These are phyloP conservation scores for Miichthys miiuy DNA, from an alignment of 2,797 vertebrate genomes.

Conservation along the genomic window DNA sequence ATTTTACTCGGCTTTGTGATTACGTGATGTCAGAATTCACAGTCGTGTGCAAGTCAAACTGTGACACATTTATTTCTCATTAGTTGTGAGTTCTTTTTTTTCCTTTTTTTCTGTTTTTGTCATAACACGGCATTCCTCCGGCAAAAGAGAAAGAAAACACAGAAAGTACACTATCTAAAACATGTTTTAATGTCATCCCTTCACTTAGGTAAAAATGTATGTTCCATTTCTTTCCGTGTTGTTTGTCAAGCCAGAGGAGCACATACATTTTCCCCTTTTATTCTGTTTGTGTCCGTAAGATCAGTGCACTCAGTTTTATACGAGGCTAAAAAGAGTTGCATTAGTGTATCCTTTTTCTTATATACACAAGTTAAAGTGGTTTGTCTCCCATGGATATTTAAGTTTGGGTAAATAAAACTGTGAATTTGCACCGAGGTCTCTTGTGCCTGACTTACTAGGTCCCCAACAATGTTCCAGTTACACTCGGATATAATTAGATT, in stretches of 20 bases:
- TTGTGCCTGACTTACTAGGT: constrained; percentile 31
- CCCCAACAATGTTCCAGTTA: constrained; percentile 33
- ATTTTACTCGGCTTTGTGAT: constrained; percentile 7
- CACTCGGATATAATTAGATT: constrained; percentile 60
- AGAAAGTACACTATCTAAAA: neutral
- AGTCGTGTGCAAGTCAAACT: constrained; percentile 11
- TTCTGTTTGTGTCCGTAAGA: neutral
- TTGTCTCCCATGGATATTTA: constrained; percentile 52
- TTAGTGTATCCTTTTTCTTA: constrained; percentile 17
- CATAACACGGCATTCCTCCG: neutral
- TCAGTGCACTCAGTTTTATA: constrained; percentile 15
- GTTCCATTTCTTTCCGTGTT: neutral
- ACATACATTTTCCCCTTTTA: neutral
- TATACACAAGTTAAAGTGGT: constrained; percentile 35
- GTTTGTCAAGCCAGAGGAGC: neutral
- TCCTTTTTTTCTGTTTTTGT: neutral
- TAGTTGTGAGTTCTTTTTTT: neutral
- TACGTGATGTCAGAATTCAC: neutral
- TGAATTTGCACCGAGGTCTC: constrained; percentile 40
- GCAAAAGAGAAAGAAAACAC: constrained; percentile 3
- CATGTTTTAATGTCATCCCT: neutral
- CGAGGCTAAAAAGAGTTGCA: constrained; percentile 6
- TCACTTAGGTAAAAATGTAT: neutral
- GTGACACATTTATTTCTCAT: constrained; percentile 1
- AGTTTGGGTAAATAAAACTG: constrained; percentile 54